A percentile compares a stretch with the other conserved stretches of the same genome.
phyloP scores from a whole-genome alignment of 2,888 invertebrate species.

The Nasonia oneida region DNA sequence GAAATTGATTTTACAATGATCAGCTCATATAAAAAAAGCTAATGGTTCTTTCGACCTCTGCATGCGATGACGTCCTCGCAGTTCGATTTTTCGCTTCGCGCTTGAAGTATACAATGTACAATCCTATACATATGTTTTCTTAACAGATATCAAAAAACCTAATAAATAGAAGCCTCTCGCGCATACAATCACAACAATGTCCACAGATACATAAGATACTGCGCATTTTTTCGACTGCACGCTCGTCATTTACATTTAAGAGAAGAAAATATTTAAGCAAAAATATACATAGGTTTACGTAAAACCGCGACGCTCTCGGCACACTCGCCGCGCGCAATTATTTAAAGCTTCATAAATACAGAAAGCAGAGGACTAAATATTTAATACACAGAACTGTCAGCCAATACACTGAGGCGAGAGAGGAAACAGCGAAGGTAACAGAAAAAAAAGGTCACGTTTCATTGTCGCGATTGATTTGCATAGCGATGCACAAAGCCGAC shows the following conservation, averaged over 20 bases:
- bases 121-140: no score
- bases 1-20: not conserved
- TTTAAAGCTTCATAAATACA: not conserved
- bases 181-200: not conserved
- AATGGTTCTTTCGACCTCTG: slow-evolving; percentile 5
- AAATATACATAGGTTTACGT: not conserved
- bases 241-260: not conserved
- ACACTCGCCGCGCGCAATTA: not conserved
- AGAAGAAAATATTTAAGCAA: slow-evolving; percentile 8
- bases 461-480: not conserved
- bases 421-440: not conserved
- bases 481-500: not conserved
- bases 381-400: not conserved
- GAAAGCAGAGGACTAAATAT: not conserved
- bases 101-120: not conserved
- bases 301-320: not conserved
- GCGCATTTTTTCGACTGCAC: not conserved
- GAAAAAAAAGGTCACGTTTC: not conserved
- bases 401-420: no score
- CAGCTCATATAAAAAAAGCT: not conserved
- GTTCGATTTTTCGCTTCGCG: not conserved
- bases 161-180: no score
- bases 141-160: no score
- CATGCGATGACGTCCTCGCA: not conserved
- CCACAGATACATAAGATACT: not conserved